phyloP scores from a whole-genome alignment of 2,888 invertebrate species.

The Philonicus albiceps region DNA sequence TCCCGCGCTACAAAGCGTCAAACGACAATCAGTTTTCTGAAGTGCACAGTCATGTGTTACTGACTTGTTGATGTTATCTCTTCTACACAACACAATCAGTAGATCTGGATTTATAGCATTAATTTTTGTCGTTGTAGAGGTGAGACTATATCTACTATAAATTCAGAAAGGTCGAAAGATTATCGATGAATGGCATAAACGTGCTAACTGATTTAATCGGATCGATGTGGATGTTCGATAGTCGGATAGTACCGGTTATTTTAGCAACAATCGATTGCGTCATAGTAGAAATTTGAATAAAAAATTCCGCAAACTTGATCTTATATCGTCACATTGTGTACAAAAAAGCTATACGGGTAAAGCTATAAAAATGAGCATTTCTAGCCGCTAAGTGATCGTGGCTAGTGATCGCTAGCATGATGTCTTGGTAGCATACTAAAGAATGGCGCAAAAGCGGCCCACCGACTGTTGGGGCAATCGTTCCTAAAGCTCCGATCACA shows the following conservation, averaged over 20 bases:
- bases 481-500: not conserved
- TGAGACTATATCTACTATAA: not conserved
- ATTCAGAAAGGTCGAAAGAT: not conserved
- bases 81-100: not conserved
- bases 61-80: not conserved
- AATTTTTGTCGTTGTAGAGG: not conserved
- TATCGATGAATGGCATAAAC: not conserved
- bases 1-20: not conserved
- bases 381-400: not conserved
- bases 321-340: not conserved
- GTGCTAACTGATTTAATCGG: not conserved
- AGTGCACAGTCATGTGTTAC: not conserved
- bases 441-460: not conserved
- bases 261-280: not conserved
- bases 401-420: not conserved
- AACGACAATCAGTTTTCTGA: not conserved
- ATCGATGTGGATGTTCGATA: not conserved
- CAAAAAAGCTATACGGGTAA: not conserved
- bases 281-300: not conserved
- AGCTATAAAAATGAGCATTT: not conserved
- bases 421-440: constrained; percentile 3
- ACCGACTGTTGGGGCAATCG: not conserved
- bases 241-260: not conserved
- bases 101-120: not conserved
- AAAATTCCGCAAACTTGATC: not conserved